Evolutionary conservation across 1,140 invertebrate genomes (phyloP).

Genomic region (Triops longicaudatus): DNA sequence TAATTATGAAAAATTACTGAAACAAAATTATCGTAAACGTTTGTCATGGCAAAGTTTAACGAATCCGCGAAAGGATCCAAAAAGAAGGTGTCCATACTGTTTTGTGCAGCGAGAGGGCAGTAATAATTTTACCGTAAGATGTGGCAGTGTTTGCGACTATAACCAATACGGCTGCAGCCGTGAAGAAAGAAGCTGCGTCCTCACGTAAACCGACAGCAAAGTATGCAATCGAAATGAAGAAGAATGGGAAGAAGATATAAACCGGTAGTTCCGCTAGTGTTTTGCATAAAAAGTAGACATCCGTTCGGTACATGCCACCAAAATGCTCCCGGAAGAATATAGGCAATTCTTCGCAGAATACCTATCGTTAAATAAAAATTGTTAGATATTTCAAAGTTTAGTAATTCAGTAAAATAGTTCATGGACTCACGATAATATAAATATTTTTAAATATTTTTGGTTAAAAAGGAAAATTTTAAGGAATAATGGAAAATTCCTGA

Average conservation of each 20-base stretch:
- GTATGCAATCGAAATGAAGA: conserved; percentile 79
- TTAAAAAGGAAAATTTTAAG: no score
- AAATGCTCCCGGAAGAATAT: conserved; percentile 85
- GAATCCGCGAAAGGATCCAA: no score
- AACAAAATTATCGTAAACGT: background rate
- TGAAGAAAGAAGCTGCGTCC: conserved; percentile 59
- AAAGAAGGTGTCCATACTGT: no score
- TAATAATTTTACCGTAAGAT: conserved; percentile 64
- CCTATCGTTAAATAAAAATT: conserved; percentile 46
- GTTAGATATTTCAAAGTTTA: no score
- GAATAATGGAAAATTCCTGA: no score
- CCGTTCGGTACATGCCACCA: conserved; percentile 84
- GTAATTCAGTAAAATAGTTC: no score
- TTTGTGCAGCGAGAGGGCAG: no score
- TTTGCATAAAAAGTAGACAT: conserved; percentile 88
- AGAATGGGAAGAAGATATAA: conserved; percentile 56
- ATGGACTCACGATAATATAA: no score
- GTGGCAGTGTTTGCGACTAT: conserved; percentile 82
- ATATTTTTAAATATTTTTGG: no score
- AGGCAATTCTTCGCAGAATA: conserved; percentile 83
- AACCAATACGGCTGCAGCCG: conserved; percentile 60
- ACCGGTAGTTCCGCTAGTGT: conserved; percentile 77
- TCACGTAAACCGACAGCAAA: conserved; percentile 77
- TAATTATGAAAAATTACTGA: conserved; percentile 22
- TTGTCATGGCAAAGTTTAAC: no score